Evolutionary conservation across 1,140 invertebrate species (phyloP).

Genomic region (Pristionchus pacificus): DNA sequence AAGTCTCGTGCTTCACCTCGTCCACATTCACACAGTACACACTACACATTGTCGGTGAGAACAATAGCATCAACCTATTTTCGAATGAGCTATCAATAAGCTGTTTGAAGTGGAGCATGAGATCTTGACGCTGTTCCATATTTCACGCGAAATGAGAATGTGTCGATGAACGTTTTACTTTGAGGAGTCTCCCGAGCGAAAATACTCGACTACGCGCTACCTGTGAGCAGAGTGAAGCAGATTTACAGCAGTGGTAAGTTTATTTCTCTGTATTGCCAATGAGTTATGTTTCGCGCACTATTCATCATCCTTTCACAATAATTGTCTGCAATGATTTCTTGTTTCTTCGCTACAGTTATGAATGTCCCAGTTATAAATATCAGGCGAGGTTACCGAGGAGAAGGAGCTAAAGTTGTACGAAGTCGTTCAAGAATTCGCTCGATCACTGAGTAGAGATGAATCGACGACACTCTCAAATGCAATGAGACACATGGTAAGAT

Average conservation of each 20-base stretch:
- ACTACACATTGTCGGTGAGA: constrained; percentile 61
- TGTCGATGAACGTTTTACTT: background rate
- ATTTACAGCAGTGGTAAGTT: constrained; percentile 59
- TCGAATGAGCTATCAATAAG: too few relatives aligned
- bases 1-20: constrained; percentile 65
- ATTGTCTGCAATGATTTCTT: background rate
- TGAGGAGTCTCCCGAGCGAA: constrained; percentile 60
- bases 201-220: constrained; percentile 60
- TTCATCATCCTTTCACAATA: constrained; percentile 2
- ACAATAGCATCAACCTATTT: too few relatives aligned
- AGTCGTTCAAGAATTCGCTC: background rate
- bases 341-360: too few relatives aligned
- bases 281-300: background rate
- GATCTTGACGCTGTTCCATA: too few relatives aligned
- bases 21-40: constrained; percentile 62
- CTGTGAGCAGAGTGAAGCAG: constrained; percentile 62
- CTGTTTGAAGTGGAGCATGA: too few relatives aligned
- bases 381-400: background rate
- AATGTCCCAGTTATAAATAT: too few relatives aligned
- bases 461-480: too few relatives aligned
- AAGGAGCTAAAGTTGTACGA: background rate
- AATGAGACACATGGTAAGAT: constrained; percentile 1
- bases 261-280: constrained; percentile 2
- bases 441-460: constrained; percentile 11
- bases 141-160: too few relatives aligned